Conservation (phyloP, 2,113 vertebrate species). For the Sitta europaea region DNA sequence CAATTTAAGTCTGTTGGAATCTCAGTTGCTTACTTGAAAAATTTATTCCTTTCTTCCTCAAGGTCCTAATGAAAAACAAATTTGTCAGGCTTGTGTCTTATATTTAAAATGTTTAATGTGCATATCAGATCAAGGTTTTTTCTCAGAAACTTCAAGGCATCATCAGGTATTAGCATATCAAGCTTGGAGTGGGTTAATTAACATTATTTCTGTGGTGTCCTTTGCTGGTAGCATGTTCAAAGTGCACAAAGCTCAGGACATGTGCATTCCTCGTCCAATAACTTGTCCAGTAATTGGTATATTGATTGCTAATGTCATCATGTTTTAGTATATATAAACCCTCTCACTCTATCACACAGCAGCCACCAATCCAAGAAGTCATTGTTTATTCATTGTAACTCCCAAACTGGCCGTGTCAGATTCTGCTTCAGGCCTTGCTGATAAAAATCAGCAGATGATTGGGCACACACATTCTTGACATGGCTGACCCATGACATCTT, state of each 20-base stretch:
- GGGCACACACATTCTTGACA: conserved; percentile 99
- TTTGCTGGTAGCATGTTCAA: conserved; percentile 32
- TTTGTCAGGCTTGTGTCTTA: not conserved
- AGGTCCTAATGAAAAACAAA: not conserved
- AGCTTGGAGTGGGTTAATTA: conserved; percentile 39
- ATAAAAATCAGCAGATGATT: conserved; percentile 98
- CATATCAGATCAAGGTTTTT: not conserved
- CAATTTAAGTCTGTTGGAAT: not conserved
- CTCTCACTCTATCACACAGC: conserved; percentile 79
- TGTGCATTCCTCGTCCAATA: conserved; percentile 83
- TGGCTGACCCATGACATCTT: conserved; percentile 98
- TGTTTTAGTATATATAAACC: conserved; percentile 86
- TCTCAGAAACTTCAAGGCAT: not conserved
- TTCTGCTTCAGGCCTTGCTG: conserved; percentile 88
- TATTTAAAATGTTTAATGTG: not conserved
- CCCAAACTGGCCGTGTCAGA: conserved; percentile 90
- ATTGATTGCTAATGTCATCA: conserved; percentile 96
- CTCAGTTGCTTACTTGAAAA: not conserved
- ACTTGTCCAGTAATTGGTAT: conserved; percentile 90
- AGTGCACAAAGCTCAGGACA: conserved; percentile 59
- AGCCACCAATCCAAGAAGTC: conserved; percentile 86
- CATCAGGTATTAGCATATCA: not conserved
- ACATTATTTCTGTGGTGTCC: not conserved
- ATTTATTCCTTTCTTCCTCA: not conserved
- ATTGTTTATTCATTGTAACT: conserved; percentile 97